A percentile compares a stretch with the other conserved stretches of the same genome.
Evolutionary conservation across 2,113 vertebrate species (phyloP).

Genomic region (Phodopus roborovskii): DNA sequence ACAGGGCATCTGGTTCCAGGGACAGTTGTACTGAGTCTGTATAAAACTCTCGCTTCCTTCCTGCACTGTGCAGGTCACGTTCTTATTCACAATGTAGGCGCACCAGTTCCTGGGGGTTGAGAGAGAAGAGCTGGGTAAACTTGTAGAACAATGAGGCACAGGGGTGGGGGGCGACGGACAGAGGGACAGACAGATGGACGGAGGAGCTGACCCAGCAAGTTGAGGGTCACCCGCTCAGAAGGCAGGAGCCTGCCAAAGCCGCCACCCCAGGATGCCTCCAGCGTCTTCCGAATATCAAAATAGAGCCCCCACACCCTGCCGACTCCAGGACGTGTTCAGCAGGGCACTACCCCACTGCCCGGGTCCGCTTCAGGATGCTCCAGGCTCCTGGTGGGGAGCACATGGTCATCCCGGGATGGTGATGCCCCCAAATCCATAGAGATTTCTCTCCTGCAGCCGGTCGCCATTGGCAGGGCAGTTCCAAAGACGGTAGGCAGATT

Average conservation of each 20-base stretch:
- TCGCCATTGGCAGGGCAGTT: background rate
- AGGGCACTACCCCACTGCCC: background rate
- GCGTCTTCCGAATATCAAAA: background rate
- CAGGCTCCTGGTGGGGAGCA: background rate
- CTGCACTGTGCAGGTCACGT: constrained; percentile 94
- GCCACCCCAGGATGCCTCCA: background rate
- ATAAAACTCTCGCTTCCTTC: constrained; percentile 92
- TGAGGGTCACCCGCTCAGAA: background rate
- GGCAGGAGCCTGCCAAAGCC: background rate
- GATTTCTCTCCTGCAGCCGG: background rate
- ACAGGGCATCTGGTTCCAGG: constrained; percentile 91
- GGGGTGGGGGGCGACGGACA: accelerated
- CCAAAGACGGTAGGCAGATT: background rate
- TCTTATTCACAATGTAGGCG: constrained; percentile 95
- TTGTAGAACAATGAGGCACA: background rate
- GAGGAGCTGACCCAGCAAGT: background rate
- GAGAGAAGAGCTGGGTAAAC: constrained; percentile 19
- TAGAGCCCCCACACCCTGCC: background rate
- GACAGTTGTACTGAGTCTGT: constrained; percentile 92
- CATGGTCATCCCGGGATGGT: background rate
- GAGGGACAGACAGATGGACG: too few relatives aligned
- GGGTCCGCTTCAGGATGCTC: background rate
- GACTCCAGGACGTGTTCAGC: background rate
- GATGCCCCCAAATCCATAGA: background rate
- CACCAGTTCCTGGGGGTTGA: constrained; percentile 94